A percentile compares a stretch with the other conserved stretches of the same genome.
These are phyloP conservation scores for Branchipolynoe longqiensis DNA, from an alignment of 2,888 invertebrate genomes.

Conservation along the genomic window DNA sequence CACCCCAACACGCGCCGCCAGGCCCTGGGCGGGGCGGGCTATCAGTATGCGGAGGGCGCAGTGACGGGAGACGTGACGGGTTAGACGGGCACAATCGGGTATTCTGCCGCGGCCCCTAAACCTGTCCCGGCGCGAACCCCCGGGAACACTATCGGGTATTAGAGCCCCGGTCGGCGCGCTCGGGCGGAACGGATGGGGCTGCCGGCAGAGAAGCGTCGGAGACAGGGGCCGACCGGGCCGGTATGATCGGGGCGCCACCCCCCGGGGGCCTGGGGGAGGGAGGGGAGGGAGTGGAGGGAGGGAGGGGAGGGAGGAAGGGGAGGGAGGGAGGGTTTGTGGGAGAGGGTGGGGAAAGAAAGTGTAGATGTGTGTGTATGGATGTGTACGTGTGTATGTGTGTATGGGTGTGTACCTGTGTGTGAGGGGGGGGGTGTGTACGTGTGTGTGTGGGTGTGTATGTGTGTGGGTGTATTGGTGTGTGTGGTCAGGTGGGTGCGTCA, in stretches of 20 bases:
- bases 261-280: background rate
- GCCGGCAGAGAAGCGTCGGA: constrained; percentile 5
- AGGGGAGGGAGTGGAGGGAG: background rate
- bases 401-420: no score
- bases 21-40: no score
- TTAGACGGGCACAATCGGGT: background rate
- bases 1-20: background rate
- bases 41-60: no score
- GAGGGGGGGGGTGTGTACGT: no score
- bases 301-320: background rate
- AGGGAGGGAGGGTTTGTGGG: background rate
- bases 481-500: no score
- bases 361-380: no score
- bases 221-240: no score
- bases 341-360: no score
- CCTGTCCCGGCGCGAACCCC: background rate
- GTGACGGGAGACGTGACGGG: no score
- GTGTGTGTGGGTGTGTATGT: no score
- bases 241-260: background rate
- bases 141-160: constrained; percentile 15
- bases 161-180: background rate
- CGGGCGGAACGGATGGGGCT: constrained; percentile 1
- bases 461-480: no score
- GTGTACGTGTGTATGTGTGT: no score
- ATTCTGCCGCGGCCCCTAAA: background rate